Evolutionary conservation across 2,888 invertebrate species (phyloP).

Genomic region (Leptinotarsa tumamoca): DNA sequence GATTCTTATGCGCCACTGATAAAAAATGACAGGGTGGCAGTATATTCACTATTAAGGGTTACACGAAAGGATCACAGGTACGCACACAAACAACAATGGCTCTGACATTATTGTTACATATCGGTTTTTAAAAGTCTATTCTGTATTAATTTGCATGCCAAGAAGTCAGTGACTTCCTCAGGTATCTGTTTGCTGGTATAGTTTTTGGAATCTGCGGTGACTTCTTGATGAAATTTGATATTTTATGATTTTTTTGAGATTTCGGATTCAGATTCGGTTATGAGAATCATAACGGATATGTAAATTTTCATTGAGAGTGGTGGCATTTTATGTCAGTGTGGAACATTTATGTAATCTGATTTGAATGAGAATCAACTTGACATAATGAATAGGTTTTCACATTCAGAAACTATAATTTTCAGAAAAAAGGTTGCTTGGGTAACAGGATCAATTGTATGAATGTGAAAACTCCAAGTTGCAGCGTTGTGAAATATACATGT

Average conservation of each 20-base stretch:
- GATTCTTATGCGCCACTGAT: conserved; percentile 42
- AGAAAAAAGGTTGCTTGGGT: too few species aligned
- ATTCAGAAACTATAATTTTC: too few species aligned
- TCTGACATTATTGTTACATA: conserved; percentile 59
- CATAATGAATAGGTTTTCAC: too few species aligned
- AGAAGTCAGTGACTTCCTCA: conserved; percentile 42
- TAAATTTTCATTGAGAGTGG: not conserved
- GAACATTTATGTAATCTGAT: too few species aligned
- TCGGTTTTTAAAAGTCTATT: conserved; percentile 55
- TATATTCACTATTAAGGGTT: conserved; percentile 52
- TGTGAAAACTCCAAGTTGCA: too few species aligned
- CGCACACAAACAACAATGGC: conserved; percentile 47
- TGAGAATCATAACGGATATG: conserved; percentile 17
- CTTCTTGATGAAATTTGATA: conserved; percentile 23
- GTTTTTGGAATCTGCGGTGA: conserved; percentile 11
- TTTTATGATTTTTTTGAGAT: conserved; percentile 13
- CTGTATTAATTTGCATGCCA: conserved; percentile 48
- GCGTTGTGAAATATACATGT: too few species aligned
- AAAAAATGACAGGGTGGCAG: conserved; percentile 47
- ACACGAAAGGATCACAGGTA: conserved; percentile 37
- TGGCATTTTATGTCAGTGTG: not conserved
- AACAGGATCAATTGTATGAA: too few species aligned
- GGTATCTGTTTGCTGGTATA: conserved; percentile 27
- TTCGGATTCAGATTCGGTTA: not conserved
- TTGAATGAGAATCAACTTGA: too few species aligned